Evolutionary conservation across 2,888 invertebrate species (phyloP).

Genomic region (Epinotia brunnichana): DNA sequence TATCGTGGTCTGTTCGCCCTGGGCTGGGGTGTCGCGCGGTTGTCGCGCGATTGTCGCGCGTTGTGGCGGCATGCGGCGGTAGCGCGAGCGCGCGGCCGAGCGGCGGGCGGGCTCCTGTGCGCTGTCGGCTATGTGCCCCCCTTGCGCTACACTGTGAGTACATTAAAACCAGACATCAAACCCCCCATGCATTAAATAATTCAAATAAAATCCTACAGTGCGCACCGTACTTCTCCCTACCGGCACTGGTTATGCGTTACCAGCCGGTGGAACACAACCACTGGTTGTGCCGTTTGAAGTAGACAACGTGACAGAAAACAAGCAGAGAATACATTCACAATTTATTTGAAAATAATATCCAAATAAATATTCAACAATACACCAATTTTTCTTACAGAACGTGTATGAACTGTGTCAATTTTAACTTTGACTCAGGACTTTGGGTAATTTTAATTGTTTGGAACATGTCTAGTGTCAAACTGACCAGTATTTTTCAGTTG

Average conservation of each 20-base stretch:
- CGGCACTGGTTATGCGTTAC: too few relatives aligned
- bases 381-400: background rate
- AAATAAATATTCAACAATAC: background rate
- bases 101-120: constrained; percentile 75
- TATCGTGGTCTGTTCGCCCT: constrained; percentile 69
- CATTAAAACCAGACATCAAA: constrained; percentile 3
- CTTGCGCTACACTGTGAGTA: constrained; percentile 82
- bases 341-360: background rate
- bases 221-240: background rate
- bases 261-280: too few relatives aligned
- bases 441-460: background rate
- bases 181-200: background rate
- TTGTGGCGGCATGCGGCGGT: constrained; percentile 61
- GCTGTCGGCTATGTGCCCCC: constrained; percentile 84
- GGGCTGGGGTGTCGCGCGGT: constrained; percentile 47
- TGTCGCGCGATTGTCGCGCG: constrained; percentile 48
- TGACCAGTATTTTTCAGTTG: background rate
- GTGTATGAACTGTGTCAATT: background rate
- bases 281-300: too few relatives aligned
- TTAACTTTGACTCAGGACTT: background rate
- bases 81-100: constrained; percentile 78
- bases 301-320: background rate
- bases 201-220: background rate
- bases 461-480: background rate
- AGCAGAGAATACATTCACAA: background rate